Evolutionary conservation across 2,888 invertebrate genomes (phyloP).

Genomic region (Lampropteryx suffumata): DNA sequence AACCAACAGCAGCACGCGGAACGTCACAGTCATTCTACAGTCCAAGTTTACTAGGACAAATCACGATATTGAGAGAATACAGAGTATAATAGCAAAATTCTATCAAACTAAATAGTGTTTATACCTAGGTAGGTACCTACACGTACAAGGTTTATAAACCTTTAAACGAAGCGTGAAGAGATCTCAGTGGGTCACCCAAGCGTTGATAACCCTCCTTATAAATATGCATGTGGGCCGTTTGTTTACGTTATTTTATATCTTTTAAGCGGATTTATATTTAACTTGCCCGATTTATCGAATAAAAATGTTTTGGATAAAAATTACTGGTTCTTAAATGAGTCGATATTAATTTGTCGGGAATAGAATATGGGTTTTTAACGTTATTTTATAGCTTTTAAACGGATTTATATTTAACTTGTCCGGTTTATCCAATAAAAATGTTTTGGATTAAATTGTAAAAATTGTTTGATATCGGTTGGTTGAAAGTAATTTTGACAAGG

Average conservation of each 20-base stretch:
- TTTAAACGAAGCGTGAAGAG: slow-evolving; percentile 22
- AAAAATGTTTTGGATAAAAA: too few relatives aligned
- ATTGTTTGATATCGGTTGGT: too few relatives aligned
- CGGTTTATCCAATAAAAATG: too few relatives aligned
- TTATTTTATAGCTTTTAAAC: slow-evolving; percentile 22
- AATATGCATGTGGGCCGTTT: slow-evolving; percentile 20
- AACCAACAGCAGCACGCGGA: too few relatives aligned
- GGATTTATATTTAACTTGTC: slow-evolving; percentile 1
- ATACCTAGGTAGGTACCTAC: not conserved
- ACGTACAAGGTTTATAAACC: slow-evolving; percentile 22
- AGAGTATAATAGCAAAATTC: too few relatives aligned
- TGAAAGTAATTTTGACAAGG: too few relatives aligned
- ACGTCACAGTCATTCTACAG: too few relatives aligned
- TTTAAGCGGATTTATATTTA: slow-evolving; percentile 12
- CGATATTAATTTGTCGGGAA: too few relatives aligned
- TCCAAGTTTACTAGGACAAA: too few relatives aligned
- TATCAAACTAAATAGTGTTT: not conserved
- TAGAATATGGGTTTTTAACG: slow-evolving; percentile 23
- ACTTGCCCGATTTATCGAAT: not conserved
- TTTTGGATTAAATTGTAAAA: too few relatives aligned
- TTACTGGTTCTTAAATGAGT: too few relatives aligned
- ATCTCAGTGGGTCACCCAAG: slow-evolving; percentile 25
- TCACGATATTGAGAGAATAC: too few relatives aligned
- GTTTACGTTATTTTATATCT: slow-evolving; percentile 25
- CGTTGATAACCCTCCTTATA: slow-evolving; percentile 25